phyloP scores from a whole-genome alignment of 2,113 vertebrate genomes.

The Clarias macrocephalus region DNA sequence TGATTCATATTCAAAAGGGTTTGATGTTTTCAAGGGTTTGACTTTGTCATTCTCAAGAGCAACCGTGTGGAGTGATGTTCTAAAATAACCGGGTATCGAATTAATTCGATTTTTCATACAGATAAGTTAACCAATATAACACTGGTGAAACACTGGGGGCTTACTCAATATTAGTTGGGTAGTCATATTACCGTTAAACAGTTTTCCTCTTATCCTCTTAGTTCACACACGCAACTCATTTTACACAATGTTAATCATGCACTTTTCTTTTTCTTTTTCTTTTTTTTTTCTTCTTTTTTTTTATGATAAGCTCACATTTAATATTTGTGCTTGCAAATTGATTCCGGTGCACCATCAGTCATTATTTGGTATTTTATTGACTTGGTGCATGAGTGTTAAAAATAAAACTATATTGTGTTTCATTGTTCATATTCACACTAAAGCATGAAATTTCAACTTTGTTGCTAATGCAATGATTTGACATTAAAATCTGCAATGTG shows the following conservation, averaged over 20 bases:
- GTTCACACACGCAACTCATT: background rate
- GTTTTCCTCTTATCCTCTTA: background rate
- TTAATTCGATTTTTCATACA: too few species aligned
- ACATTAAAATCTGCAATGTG: background rate
- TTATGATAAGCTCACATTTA: background rate
- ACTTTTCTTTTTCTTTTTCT: too few species aligned
- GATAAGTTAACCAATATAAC: too few species aligned
- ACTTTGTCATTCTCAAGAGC: too few species aligned
- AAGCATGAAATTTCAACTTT: background rate
- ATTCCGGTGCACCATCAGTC: background rate
- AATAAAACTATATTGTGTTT: background rate
- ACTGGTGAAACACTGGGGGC: too few species aligned
- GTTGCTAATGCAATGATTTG: background rate
- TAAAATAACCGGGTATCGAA: too few species aligned
- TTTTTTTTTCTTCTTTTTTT: too few species aligned
- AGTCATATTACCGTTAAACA: background rate
- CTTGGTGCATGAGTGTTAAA: background rate
- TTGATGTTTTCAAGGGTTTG: too few species aligned
- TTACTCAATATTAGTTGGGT: too few species aligned
- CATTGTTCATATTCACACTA: background rate
- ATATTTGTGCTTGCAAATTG: background rate
- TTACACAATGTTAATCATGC: background rate
- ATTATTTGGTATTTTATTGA: background rate
- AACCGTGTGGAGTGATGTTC: too few species aligned
- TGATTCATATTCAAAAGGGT: too few species aligned